Conservation (phyloP, 2,888 invertebrate species). For the Cataglyphis altisquamis region DNA sequence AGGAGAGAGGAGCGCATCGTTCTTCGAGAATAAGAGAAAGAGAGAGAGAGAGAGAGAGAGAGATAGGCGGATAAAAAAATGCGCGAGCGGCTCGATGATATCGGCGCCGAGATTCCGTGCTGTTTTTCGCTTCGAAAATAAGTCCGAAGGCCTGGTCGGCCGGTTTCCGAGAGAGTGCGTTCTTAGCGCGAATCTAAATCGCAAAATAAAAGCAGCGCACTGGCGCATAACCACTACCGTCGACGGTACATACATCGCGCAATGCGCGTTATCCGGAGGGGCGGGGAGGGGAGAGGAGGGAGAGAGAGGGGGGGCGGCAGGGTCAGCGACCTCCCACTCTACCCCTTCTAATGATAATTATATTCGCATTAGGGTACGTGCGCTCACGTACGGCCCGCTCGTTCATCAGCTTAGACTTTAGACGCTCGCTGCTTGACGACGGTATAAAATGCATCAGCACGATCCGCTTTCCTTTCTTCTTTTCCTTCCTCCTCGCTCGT, state of each 20-base stretch:
- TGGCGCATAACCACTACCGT: constrained; percentile 42
- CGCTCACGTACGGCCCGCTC: constrained; percentile 69
- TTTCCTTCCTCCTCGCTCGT: neutral
- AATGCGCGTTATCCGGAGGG: constrained; percentile 29
- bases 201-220: constrained; percentile 32
- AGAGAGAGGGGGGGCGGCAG: neutral
- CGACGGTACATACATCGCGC: constrained; percentile 38
- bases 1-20: neutral
- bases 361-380: constrained; percentile 79
- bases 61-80: too few species aligned
- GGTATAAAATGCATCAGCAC: constrained; percentile 70
- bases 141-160: constrained; percentile 1
- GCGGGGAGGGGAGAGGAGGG: too few species aligned
- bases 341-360: constrained; percentile 77
- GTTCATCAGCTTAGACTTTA: constrained; percentile 74
- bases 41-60: neutral
- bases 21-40: neutral
- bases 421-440: constrained; percentile 70
- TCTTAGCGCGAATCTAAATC: constrained; percentile 45
- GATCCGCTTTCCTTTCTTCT: constrained; percentile 64
- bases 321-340: constrained; percentile 63
- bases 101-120: constrained; percentile 6
- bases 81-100: neutral
- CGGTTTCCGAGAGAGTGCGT: constrained; percentile 46
- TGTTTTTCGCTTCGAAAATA: constrained; percentile 35